A percentile compares a stretch with the other conserved stretches of the same genome.
phyloP scores from a whole-genome alignment of 2,888 invertebrate species.

The Rhagonycha lutea region DNA sequence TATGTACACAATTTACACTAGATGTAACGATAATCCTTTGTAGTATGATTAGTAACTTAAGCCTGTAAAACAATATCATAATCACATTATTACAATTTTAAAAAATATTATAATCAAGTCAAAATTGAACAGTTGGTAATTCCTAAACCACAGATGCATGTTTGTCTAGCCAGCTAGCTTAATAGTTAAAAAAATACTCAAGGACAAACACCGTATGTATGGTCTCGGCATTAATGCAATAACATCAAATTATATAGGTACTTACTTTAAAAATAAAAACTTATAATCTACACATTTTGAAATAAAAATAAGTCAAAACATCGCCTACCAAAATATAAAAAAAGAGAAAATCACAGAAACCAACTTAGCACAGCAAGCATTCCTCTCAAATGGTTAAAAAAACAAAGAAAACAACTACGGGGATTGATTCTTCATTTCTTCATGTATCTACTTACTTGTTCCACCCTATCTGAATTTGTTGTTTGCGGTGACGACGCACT shows the following conservation, averaged over 20 bases:
- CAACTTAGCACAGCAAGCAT: not conserved
- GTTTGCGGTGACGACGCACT: conserved; percentile 35
- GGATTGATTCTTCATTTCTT: conserved; percentile 42
- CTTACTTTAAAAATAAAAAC: not conserved
- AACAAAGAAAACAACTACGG: not conserved
- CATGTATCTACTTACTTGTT: conserved; percentile 51
- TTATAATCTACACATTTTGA: not conserved
- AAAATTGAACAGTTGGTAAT: not conserved
- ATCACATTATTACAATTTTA: not conserved
- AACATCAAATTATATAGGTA: not conserved
- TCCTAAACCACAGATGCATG: not conserved
- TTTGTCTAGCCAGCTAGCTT: not conserved
- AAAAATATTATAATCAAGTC: not conserved
- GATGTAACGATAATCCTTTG: not conserved
- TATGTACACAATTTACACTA: conserved; percentile 1
- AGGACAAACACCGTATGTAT: not conserved
- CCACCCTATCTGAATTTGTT: conserved; percentile 38
- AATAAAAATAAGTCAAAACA: not conserved
- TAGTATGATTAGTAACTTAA: not conserved
- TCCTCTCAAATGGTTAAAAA: not conserved
- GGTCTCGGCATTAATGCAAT: not conserved
- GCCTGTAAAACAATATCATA: not conserved
- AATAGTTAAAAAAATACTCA: not conserved
- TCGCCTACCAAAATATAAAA: not conserved
- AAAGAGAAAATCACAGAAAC: not conserved